These are phyloP conservation scores for Drosophila bocki DNA, from an alignment of 1,140 invertebrate species.

Conservation along the genomic window DNA sequence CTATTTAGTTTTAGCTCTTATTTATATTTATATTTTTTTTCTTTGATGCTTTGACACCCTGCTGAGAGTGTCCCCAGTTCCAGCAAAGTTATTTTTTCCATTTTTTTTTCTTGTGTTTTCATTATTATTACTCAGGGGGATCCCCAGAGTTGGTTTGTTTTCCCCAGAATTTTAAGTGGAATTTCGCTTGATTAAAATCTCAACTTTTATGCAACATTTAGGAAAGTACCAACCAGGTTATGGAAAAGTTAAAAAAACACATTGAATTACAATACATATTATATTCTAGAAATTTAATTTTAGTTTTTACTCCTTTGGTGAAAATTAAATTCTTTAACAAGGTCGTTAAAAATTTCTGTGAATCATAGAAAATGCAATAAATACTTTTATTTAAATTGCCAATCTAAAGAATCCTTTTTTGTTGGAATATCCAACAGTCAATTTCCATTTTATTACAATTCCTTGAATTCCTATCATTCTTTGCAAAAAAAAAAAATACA, in stretches of 20 bases:
- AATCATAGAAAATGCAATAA: not conserved
- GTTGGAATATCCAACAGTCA: not conserved
- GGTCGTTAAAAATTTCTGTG: not conserved
- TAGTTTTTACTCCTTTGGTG: not conserved
- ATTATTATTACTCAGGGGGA: conserved; percentile 37
- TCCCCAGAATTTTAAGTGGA: conserved; percentile 35
- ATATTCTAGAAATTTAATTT: not conserved
- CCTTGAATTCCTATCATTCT: not conserved
- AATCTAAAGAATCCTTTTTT: conserved; percentile 1
- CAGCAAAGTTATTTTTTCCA: conserved; percentile 2
- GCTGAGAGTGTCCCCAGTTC: conserved; percentile 29
- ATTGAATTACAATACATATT: not conserved
- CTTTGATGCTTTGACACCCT: conserved; percentile 15
- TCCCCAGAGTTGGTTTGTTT: conserved; percentile 10
- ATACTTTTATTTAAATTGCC: not conserved
- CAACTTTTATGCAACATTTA: conserved; percentile 14
- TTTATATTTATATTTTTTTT: conserved; percentile 20
- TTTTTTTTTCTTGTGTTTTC: conserved; percentile 10
- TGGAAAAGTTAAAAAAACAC: no score
- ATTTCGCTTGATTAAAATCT: conserved; percentile 46
- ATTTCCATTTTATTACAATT: conserved; percentile 8
- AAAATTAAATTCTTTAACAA: not conserved
- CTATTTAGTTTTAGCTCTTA: conserved; percentile 54
- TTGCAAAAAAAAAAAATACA: not conserved
- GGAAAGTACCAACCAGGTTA: no score